These are phyloP conservation scores for Centruroides vittatus DNA, from an alignment of 1,140 invertebrate genomes.

Conservation along the genomic window DNA sequence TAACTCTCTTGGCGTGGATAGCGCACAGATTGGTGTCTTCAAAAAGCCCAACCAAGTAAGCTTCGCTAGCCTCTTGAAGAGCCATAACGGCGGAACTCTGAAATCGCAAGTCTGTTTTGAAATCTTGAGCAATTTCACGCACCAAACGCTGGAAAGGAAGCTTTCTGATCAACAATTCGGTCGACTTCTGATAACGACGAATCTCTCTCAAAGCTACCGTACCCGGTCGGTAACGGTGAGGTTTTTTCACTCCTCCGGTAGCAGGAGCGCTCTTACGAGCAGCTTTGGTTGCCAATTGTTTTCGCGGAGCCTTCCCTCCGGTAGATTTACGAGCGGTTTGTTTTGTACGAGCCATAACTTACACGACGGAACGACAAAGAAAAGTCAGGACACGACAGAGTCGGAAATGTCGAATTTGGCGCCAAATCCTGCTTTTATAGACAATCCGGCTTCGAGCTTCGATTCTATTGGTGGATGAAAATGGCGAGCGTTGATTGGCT, in stretches of 20 bases:
- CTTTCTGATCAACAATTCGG: conserved; percentile 66
- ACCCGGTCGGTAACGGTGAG: conserved; percentile 48
- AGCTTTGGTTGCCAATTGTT: too few species aligned
- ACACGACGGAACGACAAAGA: too few species aligned
- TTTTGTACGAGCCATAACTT: too few species aligned
- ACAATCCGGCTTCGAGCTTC: too few species aligned
- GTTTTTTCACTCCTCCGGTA: conserved; percentile 40
- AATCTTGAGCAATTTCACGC: conserved; percentile 70
- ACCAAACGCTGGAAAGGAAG: conserved; percentile 71
- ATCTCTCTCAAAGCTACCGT: conserved; percentile 75
- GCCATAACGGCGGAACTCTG: conserved; percentile 35
- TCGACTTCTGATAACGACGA: conserved; percentile 68
- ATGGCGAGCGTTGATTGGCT: too few species aligned
- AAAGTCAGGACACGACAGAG: too few species aligned
- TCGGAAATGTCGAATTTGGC: too few species aligned
- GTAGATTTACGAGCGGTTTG: too few species aligned
- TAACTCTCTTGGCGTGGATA: too few species aligned
- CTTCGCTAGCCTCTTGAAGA: conserved; percentile 13
- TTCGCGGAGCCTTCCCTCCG: too few species aligned
- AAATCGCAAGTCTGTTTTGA: conserved; percentile 44
- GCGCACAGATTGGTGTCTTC: conserved; percentile 30
- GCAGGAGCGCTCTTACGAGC: conserved; percentile 36
- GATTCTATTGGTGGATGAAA: too few species aligned
- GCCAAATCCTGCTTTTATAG: too few species aligned
- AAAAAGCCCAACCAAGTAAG: conserved; percentile 66